These are phyloP conservation scores for Thamnophis sirtalis DNA, from an alignment of 2,113 vertebrate genomes.

Conservation along the genomic window DNA sequence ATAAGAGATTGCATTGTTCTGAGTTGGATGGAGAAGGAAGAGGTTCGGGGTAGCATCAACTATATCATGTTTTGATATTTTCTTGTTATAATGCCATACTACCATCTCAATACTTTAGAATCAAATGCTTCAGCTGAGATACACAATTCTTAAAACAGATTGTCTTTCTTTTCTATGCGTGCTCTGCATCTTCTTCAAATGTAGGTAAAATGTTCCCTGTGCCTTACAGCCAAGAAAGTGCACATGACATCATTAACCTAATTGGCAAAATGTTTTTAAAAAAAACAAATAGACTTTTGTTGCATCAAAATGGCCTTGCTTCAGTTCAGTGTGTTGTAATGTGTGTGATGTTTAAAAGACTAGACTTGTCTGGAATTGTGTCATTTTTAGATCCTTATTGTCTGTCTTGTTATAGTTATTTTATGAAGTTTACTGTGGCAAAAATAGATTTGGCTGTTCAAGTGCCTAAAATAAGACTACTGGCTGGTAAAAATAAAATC, in stretches of 20 bases:
- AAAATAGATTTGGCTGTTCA: conserved; percentile 17
- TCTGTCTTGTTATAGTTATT: background rate
- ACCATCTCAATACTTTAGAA: background rate
- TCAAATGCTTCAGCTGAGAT: background rate
- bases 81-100: background rate
- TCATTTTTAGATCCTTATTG: background rate
- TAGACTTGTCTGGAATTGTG: background rate
- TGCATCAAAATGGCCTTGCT: background rate
- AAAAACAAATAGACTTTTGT: background rate
- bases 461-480: conserved; percentile 17
- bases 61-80: background rate
- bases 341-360: background rate
- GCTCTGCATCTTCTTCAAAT: background rate
- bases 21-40: background rate
- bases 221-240: background rate
- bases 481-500: conserved; percentile 16
- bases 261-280: background rate
- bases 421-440: background rate
- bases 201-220: background rate
- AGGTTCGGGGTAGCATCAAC: background rate
- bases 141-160: background rate
- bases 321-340: rapidly evolving
- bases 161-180: background rate
- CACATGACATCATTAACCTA: background rate
- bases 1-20: background rate